These are phyloP conservation scores for Oryzias dopingdopingensis DNA, from an alignment of 2,797 vertebrate species.

Conservation along the genomic window DNA sequence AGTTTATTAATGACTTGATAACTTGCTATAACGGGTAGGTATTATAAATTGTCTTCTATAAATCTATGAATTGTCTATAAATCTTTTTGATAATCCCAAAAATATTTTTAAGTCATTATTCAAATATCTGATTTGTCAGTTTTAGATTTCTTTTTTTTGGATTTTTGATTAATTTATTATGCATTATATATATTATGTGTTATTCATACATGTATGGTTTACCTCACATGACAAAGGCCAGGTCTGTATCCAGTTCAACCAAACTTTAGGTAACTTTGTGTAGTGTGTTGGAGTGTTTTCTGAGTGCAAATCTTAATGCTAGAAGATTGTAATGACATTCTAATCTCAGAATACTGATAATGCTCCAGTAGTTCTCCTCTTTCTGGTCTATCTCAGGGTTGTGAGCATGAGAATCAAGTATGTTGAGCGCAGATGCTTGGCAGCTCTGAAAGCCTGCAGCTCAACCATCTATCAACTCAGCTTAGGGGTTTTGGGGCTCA, in stretches of 20 bases:
- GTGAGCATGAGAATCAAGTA: slow-evolving; percentile 33
- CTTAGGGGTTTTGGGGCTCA: slow-evolving; percentile 58
- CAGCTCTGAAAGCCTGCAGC: slow-evolving; percentile 49
- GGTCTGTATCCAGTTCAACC: slow-evolving; percentile 18
- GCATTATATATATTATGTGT: too few relatives aligned
- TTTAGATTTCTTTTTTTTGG: too few relatives aligned
- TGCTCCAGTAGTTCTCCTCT: slow-evolving; percentile 52
- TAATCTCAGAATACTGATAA: slow-evolving; percentile 60
- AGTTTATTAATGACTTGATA: too few relatives aligned
- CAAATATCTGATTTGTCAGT: slow-evolving; percentile 38
- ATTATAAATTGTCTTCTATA: too few relatives aligned
- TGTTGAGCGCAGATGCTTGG: slow-evolving; percentile 51
- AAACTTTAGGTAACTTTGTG: too few relatives aligned
- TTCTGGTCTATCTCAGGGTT: slow-evolving; percentile 53
- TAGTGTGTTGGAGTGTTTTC: slow-evolving; percentile 13
- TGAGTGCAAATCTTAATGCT: slow-evolving; percentile 30
- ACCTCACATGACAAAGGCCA: slow-evolving; percentile 7
- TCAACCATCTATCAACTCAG: slow-evolving; percentile 63
- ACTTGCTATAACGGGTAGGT: too few relatives aligned
- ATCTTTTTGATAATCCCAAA: too few relatives aligned
- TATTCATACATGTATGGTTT: slow-evolving; percentile 12
- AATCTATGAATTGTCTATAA: too few relatives aligned
- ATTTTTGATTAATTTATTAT: not conserved
- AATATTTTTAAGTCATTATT: slow-evolving; percentile 15
- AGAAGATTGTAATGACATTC: slow-evolving; percentile 65